A percentile compares a stretch with the other conserved stretches of the same genome.
Conservation (phyloP, 2,888 invertebrate species). For the Harmothoe impar region DNA sequence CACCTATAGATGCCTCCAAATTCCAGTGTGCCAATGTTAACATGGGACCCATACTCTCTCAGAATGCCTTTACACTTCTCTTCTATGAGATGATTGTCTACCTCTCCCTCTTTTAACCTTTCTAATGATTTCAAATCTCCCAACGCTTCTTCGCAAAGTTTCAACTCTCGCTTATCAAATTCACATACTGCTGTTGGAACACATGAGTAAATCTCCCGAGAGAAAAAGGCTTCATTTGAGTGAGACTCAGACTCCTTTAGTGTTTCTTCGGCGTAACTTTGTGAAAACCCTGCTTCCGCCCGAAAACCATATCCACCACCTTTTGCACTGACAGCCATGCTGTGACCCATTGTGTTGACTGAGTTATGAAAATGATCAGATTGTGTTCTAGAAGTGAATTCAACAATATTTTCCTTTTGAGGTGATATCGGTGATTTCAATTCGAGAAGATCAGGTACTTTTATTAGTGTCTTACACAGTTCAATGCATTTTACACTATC, state of each 20-base stretch:
- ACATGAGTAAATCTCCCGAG: background rate
- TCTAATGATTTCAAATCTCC: background rate
- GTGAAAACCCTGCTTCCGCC: background rate
- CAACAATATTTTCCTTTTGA: background rate
- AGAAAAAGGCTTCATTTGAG: background rate
- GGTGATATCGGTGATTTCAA: background rate
- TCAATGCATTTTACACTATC: background rate
- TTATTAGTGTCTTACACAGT: background rate
- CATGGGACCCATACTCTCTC: background rate
- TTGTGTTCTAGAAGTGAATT: background rate
- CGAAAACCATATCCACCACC: background rate
- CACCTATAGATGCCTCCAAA: background rate
- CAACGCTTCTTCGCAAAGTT: background rate
- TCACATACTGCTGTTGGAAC: slow-evolving; percentile 8
- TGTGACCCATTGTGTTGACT: background rate
- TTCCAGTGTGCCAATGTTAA: background rate
- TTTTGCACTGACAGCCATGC: background rate
- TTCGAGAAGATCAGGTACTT: background rate
- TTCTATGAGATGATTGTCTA: background rate
- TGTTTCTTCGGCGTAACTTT: background rate
- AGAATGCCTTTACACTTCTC: background rate
- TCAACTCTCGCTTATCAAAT: background rate
- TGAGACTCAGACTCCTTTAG: background rate
- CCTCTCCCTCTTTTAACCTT: background rate
- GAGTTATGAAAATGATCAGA: background rate